Conservation (phyloP, 2,797 vertebrate species). For the Hyperoplus lanceolatus region DNA sequence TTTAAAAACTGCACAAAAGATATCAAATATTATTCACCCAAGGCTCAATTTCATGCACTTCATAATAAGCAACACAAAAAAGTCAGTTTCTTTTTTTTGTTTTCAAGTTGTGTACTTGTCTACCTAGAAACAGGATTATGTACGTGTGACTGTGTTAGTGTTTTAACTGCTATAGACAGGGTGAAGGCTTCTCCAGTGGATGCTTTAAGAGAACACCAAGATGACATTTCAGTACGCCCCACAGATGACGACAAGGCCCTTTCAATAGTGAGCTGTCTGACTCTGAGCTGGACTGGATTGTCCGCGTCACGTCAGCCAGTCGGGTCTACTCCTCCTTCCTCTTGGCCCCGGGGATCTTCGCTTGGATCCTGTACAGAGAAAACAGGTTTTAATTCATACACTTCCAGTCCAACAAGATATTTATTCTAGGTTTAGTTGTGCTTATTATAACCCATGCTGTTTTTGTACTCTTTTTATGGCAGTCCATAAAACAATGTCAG, state of each 20-base stretch:
- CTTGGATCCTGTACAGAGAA: slow-evolving; percentile 91
- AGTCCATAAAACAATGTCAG: background rate
- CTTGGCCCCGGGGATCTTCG: slow-evolving; percentile 98
- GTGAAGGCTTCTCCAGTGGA: slow-evolving; percentile 89
- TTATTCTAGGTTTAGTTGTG: slow-evolving; percentile 20
- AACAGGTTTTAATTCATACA: slow-evolving; percentile 23
- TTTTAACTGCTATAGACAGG: slow-evolving; percentile 90
- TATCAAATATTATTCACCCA: slow-evolving; percentile 92
- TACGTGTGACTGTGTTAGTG: slow-evolving; percentile 86
- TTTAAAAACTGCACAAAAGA: slow-evolving; percentile 85
- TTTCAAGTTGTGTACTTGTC: slow-evolving; percentile 80
- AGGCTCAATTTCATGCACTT: slow-evolving; percentile 97
- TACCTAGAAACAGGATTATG: slow-evolving; percentile 93
- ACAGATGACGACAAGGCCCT: slow-evolving; percentile 85
- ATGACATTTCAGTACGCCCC: slow-evolving; percentile 84
- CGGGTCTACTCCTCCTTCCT: slow-evolving; percentile 93
- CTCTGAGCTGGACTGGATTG: slow-evolving; percentile 71
- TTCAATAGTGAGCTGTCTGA: slow-evolving; percentile 65
- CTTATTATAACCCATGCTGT: background rate
- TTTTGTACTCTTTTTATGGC: slow-evolving; percentile 40
- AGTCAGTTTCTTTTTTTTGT: slow-evolving; percentile 82
- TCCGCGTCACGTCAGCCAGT: slow-evolving; percentile 59
- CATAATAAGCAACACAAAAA: slow-evolving; percentile 96
- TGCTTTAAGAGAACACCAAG: slow-evolving; percentile 89
- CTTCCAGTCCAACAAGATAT: slow-evolving; percentile 2